phyloP scores from a whole-genome alignment of 1,140 invertebrate genomes.

The Cardiocondyla obscurior region DNA sequence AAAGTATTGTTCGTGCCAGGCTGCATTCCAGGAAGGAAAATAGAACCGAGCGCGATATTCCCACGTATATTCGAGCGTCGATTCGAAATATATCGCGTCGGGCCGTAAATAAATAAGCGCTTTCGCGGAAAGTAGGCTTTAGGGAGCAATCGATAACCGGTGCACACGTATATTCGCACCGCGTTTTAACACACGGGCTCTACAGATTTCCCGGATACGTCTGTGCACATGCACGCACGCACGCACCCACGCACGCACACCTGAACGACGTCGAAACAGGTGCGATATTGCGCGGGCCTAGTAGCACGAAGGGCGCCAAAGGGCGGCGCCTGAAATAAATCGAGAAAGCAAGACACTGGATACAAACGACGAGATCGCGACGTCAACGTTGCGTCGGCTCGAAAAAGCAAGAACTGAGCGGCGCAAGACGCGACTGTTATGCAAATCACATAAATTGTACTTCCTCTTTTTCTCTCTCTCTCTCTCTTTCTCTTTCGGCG shows the following conservation, averaged over 20 bases:
- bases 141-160: slow-evolving; percentile 58
- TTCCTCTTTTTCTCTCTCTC: too few relatives aligned
- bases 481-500: too few relatives aligned
- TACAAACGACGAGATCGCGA: background rate
- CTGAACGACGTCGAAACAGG: background rate
- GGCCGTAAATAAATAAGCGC: slow-evolving; percentile 58
- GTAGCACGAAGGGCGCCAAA: slow-evolving; percentile 39
- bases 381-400: background rate
- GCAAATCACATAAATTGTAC: slow-evolving; percentile 23
- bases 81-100: slow-evolving; percentile 3
- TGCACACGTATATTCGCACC: slow-evolving; percentile 5
- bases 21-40: slow-evolving; percentile 5
- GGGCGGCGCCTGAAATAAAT: slow-evolving; percentile 33
- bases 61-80: background rate
- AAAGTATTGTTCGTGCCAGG: background rate
- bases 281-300: background rate
- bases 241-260: background rate
- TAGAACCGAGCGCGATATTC: slow-evolving; percentile 7
- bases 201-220: slow-evolving; percentile 8
- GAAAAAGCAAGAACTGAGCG: background rate
- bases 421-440: background rate
- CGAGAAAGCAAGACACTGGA: background rate
- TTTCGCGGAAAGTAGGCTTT: slow-evolving; percentile 57
- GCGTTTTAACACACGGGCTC: slow-evolving; percentile 24
- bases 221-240: background rate